phyloP scores from a whole-genome alignment of 2,113 vertebrate genomes.

The Plecturocebus donacophilus region DNA sequence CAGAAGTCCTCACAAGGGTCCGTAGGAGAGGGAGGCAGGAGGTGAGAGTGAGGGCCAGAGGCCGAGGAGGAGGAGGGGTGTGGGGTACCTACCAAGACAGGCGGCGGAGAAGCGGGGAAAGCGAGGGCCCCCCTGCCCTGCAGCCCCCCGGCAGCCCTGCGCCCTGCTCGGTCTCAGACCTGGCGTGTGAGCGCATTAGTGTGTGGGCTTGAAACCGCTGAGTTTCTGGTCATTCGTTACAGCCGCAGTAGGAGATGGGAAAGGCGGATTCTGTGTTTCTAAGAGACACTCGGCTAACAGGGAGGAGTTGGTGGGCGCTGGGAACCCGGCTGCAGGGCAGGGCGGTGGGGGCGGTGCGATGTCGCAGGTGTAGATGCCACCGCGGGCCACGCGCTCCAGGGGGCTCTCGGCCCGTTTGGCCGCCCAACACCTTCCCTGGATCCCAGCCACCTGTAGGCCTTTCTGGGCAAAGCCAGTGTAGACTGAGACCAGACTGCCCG shows the following conservation, averaged over 20 bases:
- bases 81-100: neutral
- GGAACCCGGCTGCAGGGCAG: neutral
- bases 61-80: neutral
- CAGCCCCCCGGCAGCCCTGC: neutral
- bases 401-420: rapidly evolving
- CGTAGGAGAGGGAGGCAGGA: neutral
- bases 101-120: neutral
- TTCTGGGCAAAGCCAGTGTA: neutral
- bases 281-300: neutral
- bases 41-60: neutral
- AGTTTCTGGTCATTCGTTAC: neutral
- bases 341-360: neutral
- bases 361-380: too few species aligned
- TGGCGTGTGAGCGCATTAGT: neutral
- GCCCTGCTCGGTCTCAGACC: rapidly evolving
- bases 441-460: neutral
- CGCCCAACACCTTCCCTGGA: neutral
- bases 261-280: neutral
- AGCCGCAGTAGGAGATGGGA: neutral
- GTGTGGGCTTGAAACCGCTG: neutral
- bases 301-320: neutral
- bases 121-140: rapidly evolving
- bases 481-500: neutral
- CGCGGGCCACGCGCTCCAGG: neutral
- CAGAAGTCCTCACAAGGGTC: neutral